Base-by-base conservation (phyloP, 2,797 vertebrate species). In the Ambastaia sidthimunki region DNA sequence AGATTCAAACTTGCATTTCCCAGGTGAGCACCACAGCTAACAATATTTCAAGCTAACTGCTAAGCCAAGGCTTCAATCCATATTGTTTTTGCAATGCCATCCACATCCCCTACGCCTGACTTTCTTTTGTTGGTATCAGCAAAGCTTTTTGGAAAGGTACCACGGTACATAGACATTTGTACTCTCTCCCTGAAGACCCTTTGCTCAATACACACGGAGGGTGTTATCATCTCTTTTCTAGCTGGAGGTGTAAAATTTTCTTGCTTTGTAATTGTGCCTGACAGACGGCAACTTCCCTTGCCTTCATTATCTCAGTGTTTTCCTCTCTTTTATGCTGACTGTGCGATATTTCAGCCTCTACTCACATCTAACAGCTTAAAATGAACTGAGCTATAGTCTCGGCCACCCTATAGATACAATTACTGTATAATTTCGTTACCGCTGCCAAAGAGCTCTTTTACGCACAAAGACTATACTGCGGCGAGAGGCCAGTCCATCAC, bases 401-500 rank as follows among this genome's bases (percentile, higher is more conserved):
- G 21, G 48, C 76, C 57, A 52, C 48, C 54, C 81, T 78, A 67
- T 69, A 80, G 74, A 78, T 70, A 80, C 71, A 80, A 62, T 82
- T 78, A 81, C n/a, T 12, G 16, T 10, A 66, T 65, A 74, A 57
- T 23, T 16, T 52, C 60, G 44, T 34, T 73, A 47, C n/a, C 13
- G 50, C 25, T 72, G 47, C 77, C 69, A 73, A 73, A 57, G 37
- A 67, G 78, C 0, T 50, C 50, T 80, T 80, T 73, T 67, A 73
- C 47, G 72, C 60, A 73, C 34, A 57, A 37, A 9, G 50, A 73
- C 70, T 67, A 34, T 80, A 72, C 47, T 71, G 70, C 28, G 41
- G 74, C 65, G 60, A 78, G 52, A 80, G 25, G 71, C 62, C 71
- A 71, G 69, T 84, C 80, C 57, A 84, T 86, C 80, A 76, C 60